Conservation (phyloP, 2,797 vertebrate species). For the Cygnus olor region DNA sequence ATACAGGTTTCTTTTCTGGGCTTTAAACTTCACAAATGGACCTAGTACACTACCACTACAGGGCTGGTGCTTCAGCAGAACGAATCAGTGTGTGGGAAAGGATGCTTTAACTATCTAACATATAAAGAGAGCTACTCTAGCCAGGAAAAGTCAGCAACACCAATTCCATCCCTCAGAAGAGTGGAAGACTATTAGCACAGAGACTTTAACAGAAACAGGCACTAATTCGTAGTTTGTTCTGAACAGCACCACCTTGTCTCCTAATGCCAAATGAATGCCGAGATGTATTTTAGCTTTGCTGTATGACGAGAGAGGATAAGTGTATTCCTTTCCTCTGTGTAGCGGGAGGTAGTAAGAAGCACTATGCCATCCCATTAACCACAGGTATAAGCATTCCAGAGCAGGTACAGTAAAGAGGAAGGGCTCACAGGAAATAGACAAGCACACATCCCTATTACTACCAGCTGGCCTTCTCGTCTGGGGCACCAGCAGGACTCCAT, state of each 20-base stretch:
- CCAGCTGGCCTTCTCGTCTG: constrained; percentile 6
- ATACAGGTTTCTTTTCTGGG: not conserved
- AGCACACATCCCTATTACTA: not conserved
- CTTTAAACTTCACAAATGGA: constrained; percentile 5
- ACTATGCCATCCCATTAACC: not conserved
- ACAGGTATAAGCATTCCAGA: not conserved
- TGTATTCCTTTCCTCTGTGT: not conserved
- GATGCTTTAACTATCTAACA: not conserved
- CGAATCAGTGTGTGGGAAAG: not conserved
- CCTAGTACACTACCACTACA: not conserved
- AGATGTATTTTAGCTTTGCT: not conserved
- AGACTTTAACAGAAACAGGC: not conserved
- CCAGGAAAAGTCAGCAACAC: not conserved
- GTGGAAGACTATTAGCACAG: not conserved
- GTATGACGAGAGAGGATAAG: not conserved
- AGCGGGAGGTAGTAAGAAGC: not conserved
- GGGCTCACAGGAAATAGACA: not conserved
- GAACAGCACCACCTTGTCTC: not conserved
- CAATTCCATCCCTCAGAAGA: not conserved
- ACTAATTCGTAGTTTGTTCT: not conserved
- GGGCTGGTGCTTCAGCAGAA: not conserved
- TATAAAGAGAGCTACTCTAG: not conserved
- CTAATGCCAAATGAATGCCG: not conserved
- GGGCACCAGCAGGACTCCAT: constrained; percentile 11
- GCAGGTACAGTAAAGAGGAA: not conserved